phyloP scores from a whole-genome alignment of 2,797 vertebrate genomes.

The Neosalanx taihuensis region DNA sequence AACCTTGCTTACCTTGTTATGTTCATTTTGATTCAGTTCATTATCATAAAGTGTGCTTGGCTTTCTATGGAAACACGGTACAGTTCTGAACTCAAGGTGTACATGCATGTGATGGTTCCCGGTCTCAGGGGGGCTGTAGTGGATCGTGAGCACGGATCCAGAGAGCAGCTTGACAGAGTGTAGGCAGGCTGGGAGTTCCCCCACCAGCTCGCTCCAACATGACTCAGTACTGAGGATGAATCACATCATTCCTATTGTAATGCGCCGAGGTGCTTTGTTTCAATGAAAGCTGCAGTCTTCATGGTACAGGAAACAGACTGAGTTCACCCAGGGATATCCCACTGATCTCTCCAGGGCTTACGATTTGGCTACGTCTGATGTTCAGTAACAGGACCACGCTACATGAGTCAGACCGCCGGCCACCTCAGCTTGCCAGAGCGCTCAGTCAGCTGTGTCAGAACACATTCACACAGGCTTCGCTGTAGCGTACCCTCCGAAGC shows the following conservation, averaged over 20 bases:
- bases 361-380: slow-evolving; percentile 36
- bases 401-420: slow-evolving; percentile 58
- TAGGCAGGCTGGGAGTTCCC: slow-evolving; percentile 57
- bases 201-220: slow-evolving; percentile 64
- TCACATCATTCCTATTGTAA: slow-evolving; percentile 27
- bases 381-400: slow-evolving; percentile 48
- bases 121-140: slow-evolving; percentile 17
- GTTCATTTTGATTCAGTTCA: not conserved
- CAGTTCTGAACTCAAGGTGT: not conserved
- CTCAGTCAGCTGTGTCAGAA: not conserved
- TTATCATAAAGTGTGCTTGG: not conserved
- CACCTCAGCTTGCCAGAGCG: not conserved
- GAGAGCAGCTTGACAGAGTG: slow-evolving; percentile 36
- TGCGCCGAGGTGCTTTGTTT: slow-evolving; percentile 50
- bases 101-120: not conserved
- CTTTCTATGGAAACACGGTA: slow-evolving; percentile 9
- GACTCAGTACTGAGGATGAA: slow-evolving; percentile 53
- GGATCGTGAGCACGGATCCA: slow-evolving; percentile 31
- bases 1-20: slow-evolving; percentile 4
- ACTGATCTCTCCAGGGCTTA: slow-evolving; percentile 46
- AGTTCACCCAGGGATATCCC: slow-evolving; percentile 52
- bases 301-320: slow-evolving; percentile 37
- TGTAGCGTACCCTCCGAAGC: not conserved
- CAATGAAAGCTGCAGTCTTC: slow-evolving; percentile 45
- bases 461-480: not conserved